Base-by-base conservation (phyloP, 2,888 invertebrate species). In the Lamellibrachia columna region DNA sequence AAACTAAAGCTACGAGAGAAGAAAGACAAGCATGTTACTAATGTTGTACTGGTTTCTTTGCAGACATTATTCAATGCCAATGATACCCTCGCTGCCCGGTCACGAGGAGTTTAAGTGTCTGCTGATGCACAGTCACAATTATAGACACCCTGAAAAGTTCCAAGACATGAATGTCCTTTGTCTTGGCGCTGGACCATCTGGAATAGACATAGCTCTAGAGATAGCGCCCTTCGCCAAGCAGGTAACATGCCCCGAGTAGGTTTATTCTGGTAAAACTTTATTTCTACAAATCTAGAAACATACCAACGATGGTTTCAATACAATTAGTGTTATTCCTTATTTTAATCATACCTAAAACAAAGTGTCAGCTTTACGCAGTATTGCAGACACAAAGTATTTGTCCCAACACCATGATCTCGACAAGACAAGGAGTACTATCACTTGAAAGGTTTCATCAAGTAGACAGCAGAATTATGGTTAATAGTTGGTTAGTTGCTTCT, bases 111-210 rank as follows among this genome's bases (percentile, higher is more conserved):
- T 96, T 95, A 92, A 97, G 95, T 98, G 98, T 2, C 96, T 96
- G 92, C 95, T 97, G 92, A 96, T 98, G 28, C 99, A 99, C 97
- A 98, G 98, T 95, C 98, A 98, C 96, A 98, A 98, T 95, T 99
- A 98, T 96, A 97, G 98, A 93, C 97, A 97, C 2, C 98, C 98
- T 0, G 97, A 98, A 92, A 96, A 97, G 15, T 99, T 98, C 96
- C 95, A 95, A 22, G 97, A 97, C 53, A 97, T 97, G 92, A 97
- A 96, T 3, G 98, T 99, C 0, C 97, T 98, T 40, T 98, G 98
- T 8, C 97, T 99, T 52, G 99, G 99, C 1, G 98, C 98, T 0
- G 98, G 98, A 0, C 98, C 98, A 53, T 98, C 98, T 3, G 99
- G 98, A 28, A 96, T 97, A 75, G 98, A 98, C 95, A 97, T 98